Percentiles rank a stretch among this genome's conserved stretches.
Conservation (phyloP, 2,888 invertebrate species). For the Corythucha ciliata region DNA sequence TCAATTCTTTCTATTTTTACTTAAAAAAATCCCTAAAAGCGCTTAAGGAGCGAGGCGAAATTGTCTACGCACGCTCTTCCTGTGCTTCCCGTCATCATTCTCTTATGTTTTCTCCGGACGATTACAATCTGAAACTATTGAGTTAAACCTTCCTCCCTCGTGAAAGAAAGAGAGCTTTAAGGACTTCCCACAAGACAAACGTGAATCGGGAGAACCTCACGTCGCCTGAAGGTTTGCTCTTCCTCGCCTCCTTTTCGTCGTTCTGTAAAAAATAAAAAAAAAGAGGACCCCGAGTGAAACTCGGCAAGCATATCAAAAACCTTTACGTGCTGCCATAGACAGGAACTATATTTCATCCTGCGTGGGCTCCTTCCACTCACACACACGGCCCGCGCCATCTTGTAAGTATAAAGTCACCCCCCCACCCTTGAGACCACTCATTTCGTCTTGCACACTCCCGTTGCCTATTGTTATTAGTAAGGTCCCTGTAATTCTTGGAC, state of each 20-base stretch:
- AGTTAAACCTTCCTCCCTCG: slow-evolving; percentile 9
- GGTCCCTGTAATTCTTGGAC: slow-evolving; percentile 18
- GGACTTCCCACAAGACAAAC: background rate
- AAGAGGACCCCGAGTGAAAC: background rate
- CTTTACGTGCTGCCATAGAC: slow-evolving; percentile 2
- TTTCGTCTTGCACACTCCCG: background rate
- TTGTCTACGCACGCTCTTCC: too few species aligned
- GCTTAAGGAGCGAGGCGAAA: too few species aligned
- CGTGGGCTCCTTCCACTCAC: background rate
- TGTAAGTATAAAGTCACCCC: background rate
- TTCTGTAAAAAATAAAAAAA: too few species aligned
- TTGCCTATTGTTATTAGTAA: slow-evolving; percentile 17
- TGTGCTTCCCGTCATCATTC: too few species aligned
- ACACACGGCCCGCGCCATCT: background rate
- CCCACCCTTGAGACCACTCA: too few species aligned
- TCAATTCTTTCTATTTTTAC: too few species aligned
- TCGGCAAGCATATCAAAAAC: slow-evolving; percentile 8
- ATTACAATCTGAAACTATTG: slow-evolving; percentile 3
- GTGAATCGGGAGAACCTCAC: slow-evolving; percentile 4
- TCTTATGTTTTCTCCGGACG: background rate
- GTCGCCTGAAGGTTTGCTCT: too few species aligned
- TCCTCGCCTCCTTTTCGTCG: too few species aligned
- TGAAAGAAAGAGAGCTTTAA: too few species aligned
- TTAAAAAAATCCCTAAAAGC: too few species aligned
- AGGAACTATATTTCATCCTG: slow-evolving; percentile 9